Evolutionary conservation across 2,888 invertebrate species (phyloP), one percentile per base, ranked within the genome.

Genomic region (Dasysyrphus tricinctus): DNA sequence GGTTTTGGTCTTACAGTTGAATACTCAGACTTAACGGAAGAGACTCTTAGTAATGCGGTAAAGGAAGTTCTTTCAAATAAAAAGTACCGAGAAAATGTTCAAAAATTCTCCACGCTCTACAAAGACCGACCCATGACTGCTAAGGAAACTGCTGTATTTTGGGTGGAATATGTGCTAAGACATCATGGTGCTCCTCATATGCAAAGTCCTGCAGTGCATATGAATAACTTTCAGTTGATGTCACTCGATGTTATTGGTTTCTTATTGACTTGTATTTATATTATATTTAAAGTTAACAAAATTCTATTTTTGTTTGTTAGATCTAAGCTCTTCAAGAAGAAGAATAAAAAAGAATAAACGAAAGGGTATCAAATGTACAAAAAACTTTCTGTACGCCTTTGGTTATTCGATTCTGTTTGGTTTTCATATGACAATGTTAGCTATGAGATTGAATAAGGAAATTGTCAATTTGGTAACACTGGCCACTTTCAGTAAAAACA

Each of bases 101-200:
- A 92, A 87, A 91, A 91, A 75, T 88, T 93, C 5, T 92, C 93
- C 0, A 82, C 78, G 5, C 90, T 93, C 47, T 94, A 93, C 86
- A 93, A 92, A 88, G 94, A 94, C 88, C 92, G 94, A 67, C 94
- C 94, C 0, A 91, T 93, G 92, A 91, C 89, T 42, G 92, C 94
- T 0, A 89, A 94, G 54, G 93, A 94, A 72, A 93, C 93, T 0
- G 94, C 94, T 0, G 91, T 93, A 80, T 94, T 90, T 89, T 94
- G 94, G 94, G 92, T 94, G 44, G 94, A 94, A 86, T 94, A 94
- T 89, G 93, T 94, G 0, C 91, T 94, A 3, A 91, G 94, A 51
- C 91, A 94, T 89, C 93, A 93, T 56, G 94, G 94, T 16, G 94
- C 94, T 0, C 90, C 91, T 6, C 93, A 92, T 85, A 91, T 94